A percentile compares a stretch with the other conserved stretches of the same genome.
Evolutionary conservation across 2,888 invertebrate genomes (phyloP).

Genomic region (Eudemis profundana): DNA sequence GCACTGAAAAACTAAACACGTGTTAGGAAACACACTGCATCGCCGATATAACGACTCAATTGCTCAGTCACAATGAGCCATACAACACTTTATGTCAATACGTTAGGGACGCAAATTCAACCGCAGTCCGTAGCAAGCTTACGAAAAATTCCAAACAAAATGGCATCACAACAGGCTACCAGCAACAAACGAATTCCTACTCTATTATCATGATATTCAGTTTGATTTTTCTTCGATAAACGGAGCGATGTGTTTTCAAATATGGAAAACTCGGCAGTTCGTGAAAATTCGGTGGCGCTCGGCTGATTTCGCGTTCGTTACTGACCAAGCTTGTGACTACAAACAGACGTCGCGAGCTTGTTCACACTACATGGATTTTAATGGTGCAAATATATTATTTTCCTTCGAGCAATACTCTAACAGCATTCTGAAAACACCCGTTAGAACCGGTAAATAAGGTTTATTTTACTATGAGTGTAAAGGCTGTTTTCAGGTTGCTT

Average conservation of each 20-base stretch:
- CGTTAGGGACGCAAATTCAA: conserved; percentile 12
- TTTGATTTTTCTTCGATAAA: conserved; percentile 44
- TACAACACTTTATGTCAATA: conserved; percentile 39
- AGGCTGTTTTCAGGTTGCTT: conserved; percentile 44
- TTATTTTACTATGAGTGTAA: conserved; percentile 22
- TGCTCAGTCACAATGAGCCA: conserved; percentile 8
- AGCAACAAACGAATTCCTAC: conserved; percentile 48
- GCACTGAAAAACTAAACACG: conserved; percentile 73
- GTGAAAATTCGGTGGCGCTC: conserved; percentile 57
- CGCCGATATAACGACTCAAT: conserved; percentile 47
- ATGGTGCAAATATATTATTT: conserved; percentile 42
- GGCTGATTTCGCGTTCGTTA: conserved; percentile 58
- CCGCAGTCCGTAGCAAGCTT: background rate
- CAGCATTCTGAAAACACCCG: conserved; percentile 1
- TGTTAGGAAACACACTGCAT: conserved; percentile 58
- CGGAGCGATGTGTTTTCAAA: conserved; percentile 48
- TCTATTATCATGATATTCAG: conserved; percentile 47
- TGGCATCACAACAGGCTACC: conserved; percentile 33
- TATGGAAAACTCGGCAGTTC: conserved; percentile 57
- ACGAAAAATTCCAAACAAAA: conserved; percentile 31
- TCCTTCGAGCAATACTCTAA: conserved; percentile 7
- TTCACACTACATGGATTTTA: conserved; percentile 47
- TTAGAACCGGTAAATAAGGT: background rate
- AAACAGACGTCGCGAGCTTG: conserved; percentile 50
- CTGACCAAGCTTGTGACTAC: conserved; percentile 52